Evolutionary conservation across 1,140 invertebrate species (phyloP), one percentile per base, ranked within the genome.

Genomic region (Zaprionus kolodkinae): DNA sequence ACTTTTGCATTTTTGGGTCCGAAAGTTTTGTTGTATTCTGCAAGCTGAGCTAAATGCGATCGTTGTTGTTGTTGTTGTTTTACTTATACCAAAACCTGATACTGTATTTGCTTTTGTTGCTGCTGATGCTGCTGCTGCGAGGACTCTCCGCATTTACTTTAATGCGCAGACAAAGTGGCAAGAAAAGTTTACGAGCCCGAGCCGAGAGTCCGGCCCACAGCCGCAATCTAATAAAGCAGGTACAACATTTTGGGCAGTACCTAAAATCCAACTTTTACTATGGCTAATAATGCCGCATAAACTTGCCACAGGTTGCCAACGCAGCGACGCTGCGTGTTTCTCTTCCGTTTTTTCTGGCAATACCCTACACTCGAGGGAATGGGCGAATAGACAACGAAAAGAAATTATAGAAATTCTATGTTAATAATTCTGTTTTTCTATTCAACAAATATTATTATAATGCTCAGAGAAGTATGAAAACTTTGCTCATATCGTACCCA

Each of bases 211-310:
- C 67, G 67, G 54, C 35, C 60, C 72, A 52, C 33, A 62, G 66
- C 52, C 72, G 75, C 66, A 83, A 85, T 88, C 85, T 89, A 88
- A 88, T 89, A 88, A 85, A 88, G 81, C 84, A 72, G 67, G 80
- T 61, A 64, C 60, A 78, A 70, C 71, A 73, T 64, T 66, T 73
- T 33, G 74, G 86, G 66, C 75, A 72, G 59, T 67, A 77, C 65
- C 78, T 85, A 79, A 79, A 88, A 89, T 67, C 79, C 72, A 89
- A 85, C 78, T 88, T 88, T 88, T 89, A 90, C 86, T 81, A 76
- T 71, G 70, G 81, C 85, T 85, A 88, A 88, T 88, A 88, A 76
- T 72, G 78, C 85, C 71, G 76, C 81, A 88, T 81, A 88, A 88
- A 89, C 71, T 89, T 84, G 72, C 71, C 81, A 76, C 84, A 88